A percentile compares a stretch with the other conserved stretches of the same genome.
Evolutionary conservation across 2,797 vertebrate species (phyloP).

Genomic region (Pantherophis alleghaniensis): DNA sequence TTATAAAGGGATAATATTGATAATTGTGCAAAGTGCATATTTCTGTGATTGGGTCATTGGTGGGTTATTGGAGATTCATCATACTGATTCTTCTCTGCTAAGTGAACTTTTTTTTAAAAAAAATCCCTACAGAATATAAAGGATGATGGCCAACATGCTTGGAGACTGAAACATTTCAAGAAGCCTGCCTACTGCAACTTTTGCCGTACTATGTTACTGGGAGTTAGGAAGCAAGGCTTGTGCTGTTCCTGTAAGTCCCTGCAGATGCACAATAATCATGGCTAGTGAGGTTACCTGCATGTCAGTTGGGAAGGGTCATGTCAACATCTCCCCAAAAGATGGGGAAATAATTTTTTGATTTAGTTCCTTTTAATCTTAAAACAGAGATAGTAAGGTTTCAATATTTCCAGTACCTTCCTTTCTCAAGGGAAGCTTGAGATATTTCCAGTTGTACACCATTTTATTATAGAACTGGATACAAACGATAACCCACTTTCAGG

Average conservation of each 20-base stretch:
- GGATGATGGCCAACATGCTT: slow-evolving; percentile 89
- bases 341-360: neutral
- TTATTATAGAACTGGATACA: neutral
- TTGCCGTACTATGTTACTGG: slow-evolving; percentile 90
- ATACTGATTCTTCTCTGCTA: fast-evolving
- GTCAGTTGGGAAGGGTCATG: neutral
- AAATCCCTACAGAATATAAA: slow-evolving; percentile 77
- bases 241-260: slow-evolving; percentile 87
- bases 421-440: neutral
- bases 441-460: neutral
- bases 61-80: neutral
- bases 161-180: slow-evolving; percentile 97
- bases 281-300: neutral
- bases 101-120: neutral
- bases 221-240: slow-evolving; percentile 93
- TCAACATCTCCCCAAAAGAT: neutral
- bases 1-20: too few species aligned
- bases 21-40: neutral
- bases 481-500: neutral
- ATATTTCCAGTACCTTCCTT: neutral
- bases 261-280: neutral
- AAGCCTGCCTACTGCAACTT: slow-evolving; percentile 95
- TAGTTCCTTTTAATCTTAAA: neutral
- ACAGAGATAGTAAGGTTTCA: neutral
- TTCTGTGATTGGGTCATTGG: neutral